Base-by-base conservation (phyloP, 2,888 invertebrate species). In the Nebria brevicollis region DNA sequence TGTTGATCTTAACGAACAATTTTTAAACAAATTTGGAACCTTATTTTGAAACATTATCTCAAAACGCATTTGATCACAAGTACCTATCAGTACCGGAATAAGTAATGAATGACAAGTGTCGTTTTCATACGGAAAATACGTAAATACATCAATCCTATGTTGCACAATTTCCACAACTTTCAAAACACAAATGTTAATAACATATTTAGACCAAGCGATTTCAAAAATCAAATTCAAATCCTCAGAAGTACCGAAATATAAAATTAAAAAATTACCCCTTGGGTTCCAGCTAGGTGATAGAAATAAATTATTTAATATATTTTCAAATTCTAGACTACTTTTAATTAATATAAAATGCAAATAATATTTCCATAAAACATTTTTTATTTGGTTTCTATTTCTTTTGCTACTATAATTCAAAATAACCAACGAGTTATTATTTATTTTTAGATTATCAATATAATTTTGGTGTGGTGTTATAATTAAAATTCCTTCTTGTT, bases 191-290 rank as follows among this genome's bases (percentile, higher is more conserved):
- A 70, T 15, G 20, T 70, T 70, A 25, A 70, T 26, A 11, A 70
- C 10, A 34, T 70, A 70, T 20, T 34, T 25, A 1, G 4, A 5
- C 11, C 2, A 70, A 2, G 26, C 26, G 3, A 70, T 26, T 5
- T 70, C 8, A 25, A 70, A 70, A 26, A 70, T 70, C 5, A 8
- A 26, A 25, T 70, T 20, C 10, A 70, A 26, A 20, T 2, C 25
- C 11, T 70, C 26, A 10, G 13, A 4, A 2, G 34, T 11, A 15
- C 70, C 20, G 25, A 26, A 13, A 26, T 70, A 70, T 26, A 70
- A 5, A 70, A 70, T 34, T 70, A 70, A 34, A 70, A 26, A 70
- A 25, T 25, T 70, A 70, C 70, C 20, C 13, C 26, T 70, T 70
- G 70, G 70, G 2, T 70, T 6, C 70, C 70, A 70, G 26, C 25